Evolutionary conservation across 2,888 invertebrate species (phyloP), one percentile per base, ranked within the genome.

Genomic region (Ophioninae sp.): DNA sequence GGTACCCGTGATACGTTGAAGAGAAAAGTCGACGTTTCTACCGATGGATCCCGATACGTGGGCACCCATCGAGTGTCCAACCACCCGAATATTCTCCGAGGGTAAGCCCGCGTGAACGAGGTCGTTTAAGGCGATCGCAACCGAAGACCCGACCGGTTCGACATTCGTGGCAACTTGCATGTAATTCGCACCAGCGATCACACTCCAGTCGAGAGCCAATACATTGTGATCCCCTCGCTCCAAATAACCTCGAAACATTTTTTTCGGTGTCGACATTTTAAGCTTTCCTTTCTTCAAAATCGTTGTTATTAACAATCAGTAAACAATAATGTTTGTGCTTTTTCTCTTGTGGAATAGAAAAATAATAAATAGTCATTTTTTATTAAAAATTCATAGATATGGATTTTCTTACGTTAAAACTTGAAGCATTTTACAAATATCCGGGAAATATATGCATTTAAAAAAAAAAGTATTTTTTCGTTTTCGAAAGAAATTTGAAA

Each of bases 201-300:
- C 92, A 17, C 93, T 87, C 93, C 94, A 94, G 87, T 94, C 94
- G 79, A 93, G 85, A 1, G 91, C 88, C 22, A 94, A 85, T 0
- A 93, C 84, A 85, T 94, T 94, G 89, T 93, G 92, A 5, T 92
- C 88, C 3, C 79, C 84, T 0, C 93, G 93, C 0, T 87, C 86
- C 0, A 93, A 72, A 86, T 94, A 94, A 0, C 93, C 93, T 72
- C 85, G 58, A 61, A 75, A 20, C 20, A 10, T 56, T 67, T 41
- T 61, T 1, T 0, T 0, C 7, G 22, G 6, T 17, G 9, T 10
- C 10, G n/a, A 56, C 39, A 51, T 58, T 65, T 58, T 5, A 13
- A 10, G 3, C 0, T 58, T 7, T 22, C 30, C 30, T 30, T 2
- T 37, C 37, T 56, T 58, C 1, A 0, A 9, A 17, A 6, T 51